Conservation (phyloP, 2,113 vertebrate genomes). For the Callipepla squamata region DNA sequence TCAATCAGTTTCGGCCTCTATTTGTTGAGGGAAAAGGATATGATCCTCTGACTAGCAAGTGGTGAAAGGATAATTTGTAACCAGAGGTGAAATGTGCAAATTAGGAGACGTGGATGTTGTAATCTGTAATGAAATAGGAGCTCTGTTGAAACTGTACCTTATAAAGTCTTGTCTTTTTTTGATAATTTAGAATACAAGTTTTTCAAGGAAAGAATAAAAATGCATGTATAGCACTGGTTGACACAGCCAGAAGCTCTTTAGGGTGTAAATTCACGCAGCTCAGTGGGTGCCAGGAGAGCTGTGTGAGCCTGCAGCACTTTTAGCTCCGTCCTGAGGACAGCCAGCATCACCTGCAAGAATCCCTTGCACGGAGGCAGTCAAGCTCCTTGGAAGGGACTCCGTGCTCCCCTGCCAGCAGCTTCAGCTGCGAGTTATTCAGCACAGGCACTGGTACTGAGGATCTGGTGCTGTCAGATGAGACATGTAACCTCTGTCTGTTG, state of each 20-base stretch:
- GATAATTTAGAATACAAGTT: not conserved
- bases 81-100: not conserved
- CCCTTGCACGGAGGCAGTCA: not conserved
- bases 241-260: conserved; percentile 18
- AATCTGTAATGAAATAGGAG: not conserved
- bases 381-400: conserved; percentile 25
- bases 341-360: not conserved
- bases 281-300: not conserved
- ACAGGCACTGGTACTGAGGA: conserved; percentile 4
- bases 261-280: conserved; percentile 5
- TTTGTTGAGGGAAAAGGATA: not conserved
- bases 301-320: conserved; percentile 7
- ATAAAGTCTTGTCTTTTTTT: not conserved
- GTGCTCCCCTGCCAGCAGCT: conserved; percentile 9
- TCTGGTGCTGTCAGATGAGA: not conserved
- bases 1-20: not conserved
- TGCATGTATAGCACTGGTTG: not conserved
- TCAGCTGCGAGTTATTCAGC: not conserved
- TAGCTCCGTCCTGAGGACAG: conserved; percentile 21
- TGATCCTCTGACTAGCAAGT: fast-evolving
- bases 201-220: not conserved
- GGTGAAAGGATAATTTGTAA: not conserved
- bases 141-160: fast-evolving
- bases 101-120: not conserved
- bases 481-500: conserved; percentile 3